Percentiles rank a stretch among this genome's conserved stretches.
These are phyloP conservation scores for Colinus virginianus DNA, from an alignment of 2,113 vertebrate species.

Conservation along the genomic window DNA sequence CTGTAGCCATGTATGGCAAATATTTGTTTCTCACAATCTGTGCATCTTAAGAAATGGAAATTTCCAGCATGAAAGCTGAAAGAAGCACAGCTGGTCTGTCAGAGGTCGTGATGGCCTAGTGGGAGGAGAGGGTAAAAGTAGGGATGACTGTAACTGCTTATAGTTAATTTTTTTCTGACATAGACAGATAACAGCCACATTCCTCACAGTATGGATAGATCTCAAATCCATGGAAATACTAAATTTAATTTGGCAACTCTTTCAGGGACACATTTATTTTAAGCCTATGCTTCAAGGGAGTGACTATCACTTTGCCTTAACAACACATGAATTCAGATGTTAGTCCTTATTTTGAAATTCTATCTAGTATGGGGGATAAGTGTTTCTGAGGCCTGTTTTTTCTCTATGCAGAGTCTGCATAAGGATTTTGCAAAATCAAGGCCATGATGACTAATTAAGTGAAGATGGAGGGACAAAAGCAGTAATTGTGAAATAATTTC, in stretches of 20 bases:
- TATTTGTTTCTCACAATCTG: not conserved
- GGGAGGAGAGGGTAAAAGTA: not conserved
- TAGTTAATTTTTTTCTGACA: not conserved
- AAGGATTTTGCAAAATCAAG: not conserved
- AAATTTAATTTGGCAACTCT: not conserved
- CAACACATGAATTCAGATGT: not conserved
- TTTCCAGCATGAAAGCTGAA: not conserved
- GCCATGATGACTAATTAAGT: not conserved
- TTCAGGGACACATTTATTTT: not conserved
- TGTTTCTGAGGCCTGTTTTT: not conserved
- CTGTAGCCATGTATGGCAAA: not conserved
- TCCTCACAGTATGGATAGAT: not conserved
- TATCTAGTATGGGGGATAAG: not conserved
- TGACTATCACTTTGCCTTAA: not conserved
- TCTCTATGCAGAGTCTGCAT: not conserved
- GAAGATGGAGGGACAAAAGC: not conserved
- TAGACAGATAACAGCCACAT: not conserved
- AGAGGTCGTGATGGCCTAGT: too few relatives aligned
- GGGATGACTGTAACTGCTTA: not conserved
- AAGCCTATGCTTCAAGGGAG: not conserved
- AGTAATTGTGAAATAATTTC: not conserved
- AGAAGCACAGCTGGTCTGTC: not conserved
- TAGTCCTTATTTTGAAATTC: not conserved
- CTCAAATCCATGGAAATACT: not conserved
- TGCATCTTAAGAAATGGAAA: not conserved